phyloP scores from a whole-genome alignment of 2,888 invertebrate species.

The Melipona beecheii region DNA sequence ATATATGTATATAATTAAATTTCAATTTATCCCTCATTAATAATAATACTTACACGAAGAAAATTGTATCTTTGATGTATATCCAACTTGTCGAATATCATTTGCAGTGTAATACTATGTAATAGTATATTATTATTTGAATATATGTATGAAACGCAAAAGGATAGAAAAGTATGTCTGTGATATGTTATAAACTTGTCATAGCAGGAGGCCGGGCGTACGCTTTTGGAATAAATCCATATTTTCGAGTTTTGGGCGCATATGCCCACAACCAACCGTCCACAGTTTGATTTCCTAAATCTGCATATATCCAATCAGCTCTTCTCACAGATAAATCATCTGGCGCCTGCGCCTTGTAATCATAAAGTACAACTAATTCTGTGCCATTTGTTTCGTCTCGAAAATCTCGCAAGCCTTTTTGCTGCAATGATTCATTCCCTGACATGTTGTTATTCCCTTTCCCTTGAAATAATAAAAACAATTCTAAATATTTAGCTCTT shows the following conservation, averaged over 20 bases:
- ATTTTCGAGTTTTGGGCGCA: conserved; percentile 95
- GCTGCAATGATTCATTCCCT: conserved; percentile 76
- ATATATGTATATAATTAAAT: conserved; percentile 33
- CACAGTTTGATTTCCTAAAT: conserved; percentile 95
- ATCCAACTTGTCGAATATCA: conserved; percentile 13
- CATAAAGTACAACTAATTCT: conserved; percentile 96
- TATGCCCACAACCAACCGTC: conserved; percentile 98
- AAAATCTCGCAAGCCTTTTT: conserved; percentile 81
- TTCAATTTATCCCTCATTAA: conserved; percentile 25
- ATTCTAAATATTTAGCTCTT: background rate
- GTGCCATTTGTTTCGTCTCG: conserved; percentile 87
- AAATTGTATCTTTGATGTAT: conserved; percentile 13
- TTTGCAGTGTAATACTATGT: conserved; percentile 45
- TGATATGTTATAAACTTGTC: conserved; percentile 89
- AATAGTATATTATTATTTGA: conserved; percentile 71
- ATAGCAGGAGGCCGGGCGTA: conserved; percentile 97
- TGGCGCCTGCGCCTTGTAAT: conserved; percentile 97
- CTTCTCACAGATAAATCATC: conserved; percentile 95
- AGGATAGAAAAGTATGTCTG: conserved; percentile 65
- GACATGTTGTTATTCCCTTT: conserved; percentile 77
- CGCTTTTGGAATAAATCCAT: conserved; percentile 97
- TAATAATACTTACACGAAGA: conserved; percentile 39
- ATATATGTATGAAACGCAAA: conserved; percentile 75
- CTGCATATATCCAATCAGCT: conserved; percentile 98
- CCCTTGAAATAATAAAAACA: conserved; percentile 63